phyloP scores from a whole-genome alignment of 2,888 invertebrate genomes.

The Congeria kusceri region DNA sequence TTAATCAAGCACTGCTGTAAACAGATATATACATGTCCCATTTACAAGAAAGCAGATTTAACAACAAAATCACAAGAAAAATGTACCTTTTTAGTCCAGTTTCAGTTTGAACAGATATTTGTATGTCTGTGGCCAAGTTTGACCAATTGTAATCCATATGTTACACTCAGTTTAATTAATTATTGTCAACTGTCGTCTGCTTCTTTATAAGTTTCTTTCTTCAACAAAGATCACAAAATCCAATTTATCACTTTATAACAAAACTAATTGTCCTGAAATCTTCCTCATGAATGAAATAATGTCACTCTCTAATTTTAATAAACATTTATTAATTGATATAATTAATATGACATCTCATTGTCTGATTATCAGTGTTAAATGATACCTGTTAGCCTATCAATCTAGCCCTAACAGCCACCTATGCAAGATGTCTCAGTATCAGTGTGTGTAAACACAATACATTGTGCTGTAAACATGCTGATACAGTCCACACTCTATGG shows the following conservation, averaged over 20 bases:
- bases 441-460: constrained; percentile 64
- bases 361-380: constrained; percentile 36
- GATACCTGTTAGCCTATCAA: constrained; percentile 66
- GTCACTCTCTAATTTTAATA: constrained; percentile 12
- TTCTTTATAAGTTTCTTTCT: constrained; percentile 33
- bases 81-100: constrained; percentile 64
- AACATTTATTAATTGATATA: constrained; percentile 4
- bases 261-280: constrained; percentile 4
- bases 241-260: constrained; percentile 6
- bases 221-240: not conserved
- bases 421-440: constrained; percentile 62
- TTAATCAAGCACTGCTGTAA: constrained; percentile 17
- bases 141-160: constrained; percentile 66
- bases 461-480: constrained; percentile 61
- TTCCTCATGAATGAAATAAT: constrained; percentile 42
- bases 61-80: constrained; percentile 21
- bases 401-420: constrained; percentile 55
- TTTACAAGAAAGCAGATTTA: not conserved
- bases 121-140: constrained; percentile 70
- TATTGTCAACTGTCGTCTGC: constrained; percentile 29
- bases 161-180: constrained; percentile 25
- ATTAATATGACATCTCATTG: constrained; percentile 9
- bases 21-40: constrained; percentile 21
- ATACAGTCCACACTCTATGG: constrained; percentile 43
- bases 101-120: constrained; percentile 73